A percentile compares a stretch with the other conserved stretches of the same genome.
Conservation (phyloP, 2,113 vertebrate genomes). For the Tenebrosternarchus preto region DNA sequence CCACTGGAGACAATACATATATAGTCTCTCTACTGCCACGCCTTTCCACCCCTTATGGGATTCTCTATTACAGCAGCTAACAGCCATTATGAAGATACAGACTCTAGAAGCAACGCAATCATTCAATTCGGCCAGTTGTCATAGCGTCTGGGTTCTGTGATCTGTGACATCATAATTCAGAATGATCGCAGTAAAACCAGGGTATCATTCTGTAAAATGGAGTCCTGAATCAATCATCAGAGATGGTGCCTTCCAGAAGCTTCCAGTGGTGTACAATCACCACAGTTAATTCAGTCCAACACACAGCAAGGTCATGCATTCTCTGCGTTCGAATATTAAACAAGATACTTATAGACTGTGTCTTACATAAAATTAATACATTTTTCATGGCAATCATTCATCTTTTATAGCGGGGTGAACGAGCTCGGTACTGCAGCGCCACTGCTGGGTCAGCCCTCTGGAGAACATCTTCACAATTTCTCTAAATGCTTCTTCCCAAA, state of each 20-base stretch:
- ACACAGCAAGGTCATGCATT: slow-evolving; percentile 38
- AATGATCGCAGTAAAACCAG: neutral
- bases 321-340: slow-evolving; percentile 34
- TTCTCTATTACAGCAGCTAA: slow-evolving; percentile 37
- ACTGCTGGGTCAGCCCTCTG: no score
- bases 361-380: slow-evolving; percentile 43
- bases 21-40: neutral
- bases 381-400: slow-evolving; percentile 43
- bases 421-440: no score
- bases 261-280: slow-evolving; percentile 8
- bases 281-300: slow-evolving; percentile 28
- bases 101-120: slow-evolving; percentile 58
- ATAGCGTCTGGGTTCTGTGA: slow-evolving; percentile 68
- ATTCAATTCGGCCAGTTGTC: slow-evolving; percentile 64
- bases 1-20: neutral
- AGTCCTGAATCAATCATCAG: slow-evolving; percentile 52
- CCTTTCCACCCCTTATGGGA: neutral
- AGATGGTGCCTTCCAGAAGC: slow-evolving; percentile 20
- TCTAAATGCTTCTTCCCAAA: no score
- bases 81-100: slow-evolving; percentile 53
- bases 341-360: neutral
- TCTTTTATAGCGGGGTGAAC: no score
- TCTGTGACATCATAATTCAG: slow-evolving; percentile 66
- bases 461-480: no score
- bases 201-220: slow-evolving; percentile 51